Evolutionary conservation across 2,113 vertebrate genomes (phyloP).

Genomic region (Stercorarius parasiticus): DNA sequence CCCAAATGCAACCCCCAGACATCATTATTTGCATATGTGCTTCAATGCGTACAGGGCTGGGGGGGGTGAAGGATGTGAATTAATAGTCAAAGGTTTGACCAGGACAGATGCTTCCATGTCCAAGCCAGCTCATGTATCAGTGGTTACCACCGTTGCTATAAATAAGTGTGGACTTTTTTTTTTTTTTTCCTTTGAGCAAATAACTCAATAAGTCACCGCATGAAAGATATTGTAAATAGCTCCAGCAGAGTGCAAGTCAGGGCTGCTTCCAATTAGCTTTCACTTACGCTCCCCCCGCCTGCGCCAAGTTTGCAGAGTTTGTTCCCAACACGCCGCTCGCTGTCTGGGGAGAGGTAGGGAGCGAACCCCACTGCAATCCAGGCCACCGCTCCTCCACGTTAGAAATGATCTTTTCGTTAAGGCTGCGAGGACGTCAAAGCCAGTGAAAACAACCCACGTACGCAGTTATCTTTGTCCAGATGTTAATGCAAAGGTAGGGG

Average conservation of each 20-base stretch:
- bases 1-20: background rate
- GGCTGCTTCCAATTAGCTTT: slow-evolving; percentile 69
- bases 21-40: background rate
- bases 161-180: slow-evolving; percentile 24
- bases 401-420: background rate
- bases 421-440: background rate
- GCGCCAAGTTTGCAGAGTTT: slow-evolving; percentile 58
- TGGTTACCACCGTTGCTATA: slow-evolving; percentile 61
- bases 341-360: slow-evolving; percentile 21
- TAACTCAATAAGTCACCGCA: slow-evolving; percentile 52
- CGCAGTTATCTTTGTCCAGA: slow-evolving; percentile 25
- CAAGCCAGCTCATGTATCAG: slow-evolving; percentile 31
- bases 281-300: slow-evolving; percentile 24
- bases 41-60: background rate
- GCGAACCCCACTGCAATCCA: background rate
- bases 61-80: background rate
- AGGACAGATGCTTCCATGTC: slow-evolving; percentile 2
- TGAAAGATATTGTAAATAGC: slow-evolving; percentile 64
- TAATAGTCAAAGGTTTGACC: slow-evolving; percentile 3
- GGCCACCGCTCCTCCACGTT: background rate
- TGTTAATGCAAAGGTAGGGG: background rate
- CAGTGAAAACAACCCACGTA: background rate
- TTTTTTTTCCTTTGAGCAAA: slow-evolving; percentile 34
- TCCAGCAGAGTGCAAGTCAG: slow-evolving; percentile 55
- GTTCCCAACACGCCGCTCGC: background rate